These are phyloP conservation scores for Rhinoraja longicauda DNA, from an alignment of 2,797 vertebrate genomes.

Conservation along the genomic window DNA sequence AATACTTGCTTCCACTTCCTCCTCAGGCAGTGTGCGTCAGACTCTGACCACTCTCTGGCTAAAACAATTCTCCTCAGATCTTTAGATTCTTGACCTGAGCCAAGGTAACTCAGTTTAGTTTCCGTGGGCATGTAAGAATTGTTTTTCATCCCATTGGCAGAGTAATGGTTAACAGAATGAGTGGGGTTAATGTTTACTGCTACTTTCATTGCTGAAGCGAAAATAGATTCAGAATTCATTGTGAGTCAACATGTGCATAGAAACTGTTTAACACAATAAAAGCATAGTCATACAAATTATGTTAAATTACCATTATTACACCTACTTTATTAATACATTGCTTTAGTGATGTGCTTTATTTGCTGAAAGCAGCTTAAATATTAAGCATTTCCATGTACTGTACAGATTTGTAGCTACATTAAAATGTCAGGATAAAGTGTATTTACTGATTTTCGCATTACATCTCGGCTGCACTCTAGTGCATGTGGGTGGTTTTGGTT, in stretches of 20 bases:
- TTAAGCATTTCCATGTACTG: neutral
- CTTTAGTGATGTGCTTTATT: slow-evolving; percentile 24
- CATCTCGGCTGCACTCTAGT: neutral
- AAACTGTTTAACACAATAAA: slow-evolving; percentile 24
- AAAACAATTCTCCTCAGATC: too few species aligned
- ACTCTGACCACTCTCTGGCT: too few species aligned
- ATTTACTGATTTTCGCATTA: slow-evolving; percentile 33
- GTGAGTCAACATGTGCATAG: neutral
- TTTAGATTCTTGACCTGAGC: too few species aligned
- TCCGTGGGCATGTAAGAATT: neutral
- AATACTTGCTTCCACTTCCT: too few species aligned
- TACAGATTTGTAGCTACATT: slow-evolving; percentile 7
- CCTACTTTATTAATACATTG: neutral
- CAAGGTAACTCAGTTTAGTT: neutral
- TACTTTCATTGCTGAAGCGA: neutral
- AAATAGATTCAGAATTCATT: neutral
- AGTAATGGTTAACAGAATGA: neutral
- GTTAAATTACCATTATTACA: slow-evolving; percentile 15
- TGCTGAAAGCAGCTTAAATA: slow-evolving; percentile 31
- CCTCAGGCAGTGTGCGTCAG: too few species aligned
- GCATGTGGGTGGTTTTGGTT: neutral
- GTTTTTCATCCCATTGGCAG: neutral
- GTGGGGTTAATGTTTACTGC: neutral
- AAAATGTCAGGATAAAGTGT: slow-evolving; percentile 22
- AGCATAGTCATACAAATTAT: neutral